Evolutionary conservation across 2,888 invertebrate species (phyloP), one percentile per base, ranked within the genome.

Genomic region (Sminthurinus aureus): DNA sequence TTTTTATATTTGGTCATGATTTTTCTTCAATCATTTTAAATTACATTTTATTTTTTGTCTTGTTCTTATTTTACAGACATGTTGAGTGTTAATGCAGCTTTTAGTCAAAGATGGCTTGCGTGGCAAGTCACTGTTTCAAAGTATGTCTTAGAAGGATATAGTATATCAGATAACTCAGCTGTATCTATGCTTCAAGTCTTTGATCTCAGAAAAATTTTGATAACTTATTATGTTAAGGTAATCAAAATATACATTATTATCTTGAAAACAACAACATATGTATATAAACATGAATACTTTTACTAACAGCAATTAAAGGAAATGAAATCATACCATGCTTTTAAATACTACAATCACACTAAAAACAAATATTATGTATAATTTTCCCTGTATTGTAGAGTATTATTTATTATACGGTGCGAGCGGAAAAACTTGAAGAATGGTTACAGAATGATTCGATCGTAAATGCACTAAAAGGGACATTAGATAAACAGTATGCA

Each of bases 111-210:
- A 82, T 99, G 98, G 98, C 93, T 98, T 85, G 98, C 98, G 0
- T 99, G 98, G 98, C 97, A 98, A 91, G 97, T 97, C 50, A 96
- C 96, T 0, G 95, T 96, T 74, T 95, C 97, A n/a, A 96, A 98
- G 90, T 99, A 99, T 91, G 96, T 99, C 82, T 93, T 99, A 51
- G 99, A 99, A 91, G 99, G 99, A 0, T 99, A 99, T 92, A 97
- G 97, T 88, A 99, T 99, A 89, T 96, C 97, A 0, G 99, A 99
- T 91, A 99, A 99, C 92, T 95, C 96, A 89, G 99, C 98, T 71
- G 95, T 96, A 52, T 97, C 98, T 87, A 98, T 99, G 94, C 93
- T 99, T 87, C 98, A 99, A 91, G 97, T 98, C 15, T 99, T 97
- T 91, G 99, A 99, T 91, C 96, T 99, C 90, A 92, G 99, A 77